Base-by-base conservation (phyloP, 2,888 invertebrate species). In the Pseudoips prasinana region DNA sequence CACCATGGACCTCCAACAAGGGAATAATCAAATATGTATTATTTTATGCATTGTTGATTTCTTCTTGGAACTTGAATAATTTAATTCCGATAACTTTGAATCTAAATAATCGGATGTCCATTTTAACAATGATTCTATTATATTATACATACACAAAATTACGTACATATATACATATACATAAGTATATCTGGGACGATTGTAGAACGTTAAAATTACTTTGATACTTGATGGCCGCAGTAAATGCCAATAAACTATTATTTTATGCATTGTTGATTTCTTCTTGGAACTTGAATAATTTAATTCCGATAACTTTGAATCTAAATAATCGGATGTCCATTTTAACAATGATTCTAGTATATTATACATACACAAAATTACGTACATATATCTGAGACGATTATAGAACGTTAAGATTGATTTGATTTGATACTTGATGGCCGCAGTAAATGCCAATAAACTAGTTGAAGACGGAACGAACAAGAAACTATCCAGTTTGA, bases 371-470 rank as follows among this genome's bases (percentile, higher is more conserved):
- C 14, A 14, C 14, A 14, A 14, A 14, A 5, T 3, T 3, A 14
- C 14, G 14, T 3, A 14, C 3, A 5, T 14, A 14, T 14, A 14
- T 14, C 5, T 14, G 14, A 14, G 14, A 3, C 5, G 2, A 14
- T 56, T 46, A 53, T 43, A 46, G 35, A 52, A 47, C 66, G 77
- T 78, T 70, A 71, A 72, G 62, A 76, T 78, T 80, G 62, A 76
- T 78, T 80, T 67, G 72, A 72, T 72, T 64, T 57, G 49, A 48
- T 52, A 36, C 54, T 55, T 51, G 45, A 38, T 48, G 46, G 57
- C 58, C 60, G 59, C 58, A 44, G 62, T 63, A 73, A 75, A 77
- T 80, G 60, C 62, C 70, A 77, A 76, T 78, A 76, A 70, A 72
- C 67, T 57, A 68, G 70, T 64, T 62, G 52, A 37, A 37, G 41